Conservation (phyloP, 1,140 invertebrate species). For the Bombus sibiricus region DNA sequence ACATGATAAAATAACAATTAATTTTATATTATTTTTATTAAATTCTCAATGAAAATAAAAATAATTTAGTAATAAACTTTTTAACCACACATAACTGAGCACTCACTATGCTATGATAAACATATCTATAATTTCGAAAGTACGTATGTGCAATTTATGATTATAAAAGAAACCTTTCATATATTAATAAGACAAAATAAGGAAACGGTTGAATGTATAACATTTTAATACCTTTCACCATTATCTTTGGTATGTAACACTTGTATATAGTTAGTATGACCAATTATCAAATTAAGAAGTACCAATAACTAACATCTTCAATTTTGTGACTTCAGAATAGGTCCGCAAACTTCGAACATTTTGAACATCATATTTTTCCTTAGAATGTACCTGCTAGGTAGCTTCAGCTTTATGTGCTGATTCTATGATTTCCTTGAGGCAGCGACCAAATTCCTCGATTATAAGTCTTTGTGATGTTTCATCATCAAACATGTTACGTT, state of each 20-base stretch:
- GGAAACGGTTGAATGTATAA: constrained; percentile 26
- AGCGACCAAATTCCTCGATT: constrained; percentile 97
- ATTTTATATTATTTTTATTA: neutral
- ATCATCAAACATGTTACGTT: constrained; percentile 86
- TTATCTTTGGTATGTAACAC: constrained; percentile 64
- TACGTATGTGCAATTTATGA: neutral
- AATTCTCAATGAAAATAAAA: neutral
- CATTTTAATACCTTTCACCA: constrained; percentile 11
- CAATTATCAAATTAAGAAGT: constrained; percentile 44
- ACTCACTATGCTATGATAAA: neutral
- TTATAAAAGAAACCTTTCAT: constrained; percentile 12
- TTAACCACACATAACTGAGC: neutral
- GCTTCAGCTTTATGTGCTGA: constrained; percentile 86
- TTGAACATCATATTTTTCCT: neutral
- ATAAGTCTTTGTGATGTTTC: constrained; percentile 93
- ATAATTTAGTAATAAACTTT: neutral
- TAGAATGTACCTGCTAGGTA: constrained; percentile 75
- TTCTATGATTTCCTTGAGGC: constrained; percentile 96
- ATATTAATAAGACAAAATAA: neutral
- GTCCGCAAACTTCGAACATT: neutral
- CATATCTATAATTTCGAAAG: neutral
- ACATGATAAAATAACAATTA: neutral
- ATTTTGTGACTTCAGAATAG: constrained; percentile 12
- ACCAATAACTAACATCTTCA: constrained; percentile 22
- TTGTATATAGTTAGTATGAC: constrained; percentile 12